phyloP scores from a whole-genome alignment of 2,113 vertebrate species.

The Pygoscelis antarcticus region DNA sequence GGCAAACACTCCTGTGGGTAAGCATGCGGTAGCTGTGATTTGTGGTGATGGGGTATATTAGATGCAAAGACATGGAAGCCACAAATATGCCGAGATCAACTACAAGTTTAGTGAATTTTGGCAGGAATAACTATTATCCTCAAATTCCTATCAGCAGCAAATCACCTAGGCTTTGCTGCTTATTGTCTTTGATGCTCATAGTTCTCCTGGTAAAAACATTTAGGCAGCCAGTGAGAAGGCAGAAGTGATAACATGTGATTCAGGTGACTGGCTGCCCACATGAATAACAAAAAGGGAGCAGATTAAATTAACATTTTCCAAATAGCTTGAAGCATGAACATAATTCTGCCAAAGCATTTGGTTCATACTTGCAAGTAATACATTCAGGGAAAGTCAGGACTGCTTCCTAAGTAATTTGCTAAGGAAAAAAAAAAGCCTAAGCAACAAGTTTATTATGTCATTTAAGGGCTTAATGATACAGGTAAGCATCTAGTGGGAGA shows the following conservation, averaged over 20 bases:
- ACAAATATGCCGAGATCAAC: not conserved
- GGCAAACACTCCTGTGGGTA: not conserved
- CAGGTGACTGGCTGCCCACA: not conserved
- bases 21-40: not conserved
- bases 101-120: not conserved
- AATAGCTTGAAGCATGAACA: constrained; percentile 28
- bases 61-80: not conserved
- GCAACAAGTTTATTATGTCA: not conserved
- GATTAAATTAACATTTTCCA: constrained; percentile 45
- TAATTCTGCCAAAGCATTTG: constrained; percentile 13
- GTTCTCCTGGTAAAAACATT: not conserved
- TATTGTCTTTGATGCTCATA: not conserved
- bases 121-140: not conserved
- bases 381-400: not conserved
- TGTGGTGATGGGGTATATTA: not conserved
- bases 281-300: not conserved
- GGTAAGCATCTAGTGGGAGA: constrained; percentile 20
- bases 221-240: not conserved
- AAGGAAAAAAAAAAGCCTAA: not conserved
- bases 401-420: constrained; percentile 19
- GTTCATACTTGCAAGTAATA: not conserved
- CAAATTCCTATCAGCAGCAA: not conserved
- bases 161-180: not conserved
- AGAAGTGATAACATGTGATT: not conserved
- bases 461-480: constrained; percentile 27